These are phyloP conservation scores for Hyaena hyaena DNA, from an alignment of 2,113 vertebrate genomes.

Conservation along the genomic window DNA sequence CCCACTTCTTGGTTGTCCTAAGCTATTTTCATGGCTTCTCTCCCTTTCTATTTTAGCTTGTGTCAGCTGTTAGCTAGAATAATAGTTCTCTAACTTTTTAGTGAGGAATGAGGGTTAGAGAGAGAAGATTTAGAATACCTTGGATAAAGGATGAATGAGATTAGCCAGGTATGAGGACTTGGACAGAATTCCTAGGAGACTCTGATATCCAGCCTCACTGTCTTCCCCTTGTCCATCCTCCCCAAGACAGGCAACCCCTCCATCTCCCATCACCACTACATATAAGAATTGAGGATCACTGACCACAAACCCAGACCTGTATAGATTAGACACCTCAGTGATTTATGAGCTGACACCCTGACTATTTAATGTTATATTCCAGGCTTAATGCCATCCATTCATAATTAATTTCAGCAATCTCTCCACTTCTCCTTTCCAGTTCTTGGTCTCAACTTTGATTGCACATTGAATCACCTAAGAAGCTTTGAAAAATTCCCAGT, in stretches of 20 bases:
- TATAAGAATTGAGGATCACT: neutral
- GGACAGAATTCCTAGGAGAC: neutral
- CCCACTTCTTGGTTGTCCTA: neutral
- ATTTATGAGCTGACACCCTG: neutral
- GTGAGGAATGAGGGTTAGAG: neutral
- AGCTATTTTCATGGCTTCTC: neutral
- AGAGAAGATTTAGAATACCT: neutral
- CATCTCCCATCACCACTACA: fast-evolving
- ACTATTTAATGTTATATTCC: neutral
- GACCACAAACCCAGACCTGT: neutral
- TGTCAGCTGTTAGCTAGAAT: neutral
- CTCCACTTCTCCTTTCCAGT: neutral
- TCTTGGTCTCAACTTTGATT: neutral
- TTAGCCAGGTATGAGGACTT: neutral
- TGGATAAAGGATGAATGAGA: neutral
- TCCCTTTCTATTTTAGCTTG: neutral
- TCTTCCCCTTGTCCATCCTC: neutral
- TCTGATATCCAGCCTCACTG: neutral
- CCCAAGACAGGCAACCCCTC: neutral
- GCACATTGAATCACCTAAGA: neutral
- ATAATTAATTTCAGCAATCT: neutral
- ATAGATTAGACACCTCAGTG: neutral
- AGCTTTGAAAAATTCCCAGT: neutral
- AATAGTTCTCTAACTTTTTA: neutral
- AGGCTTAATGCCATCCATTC: neutral